Evolutionary conservation across 2,797 vertebrate genomes (phyloP), one percentile per base, ranked within the genome.

Genomic region (Brachyalestes nurse): DNA sequence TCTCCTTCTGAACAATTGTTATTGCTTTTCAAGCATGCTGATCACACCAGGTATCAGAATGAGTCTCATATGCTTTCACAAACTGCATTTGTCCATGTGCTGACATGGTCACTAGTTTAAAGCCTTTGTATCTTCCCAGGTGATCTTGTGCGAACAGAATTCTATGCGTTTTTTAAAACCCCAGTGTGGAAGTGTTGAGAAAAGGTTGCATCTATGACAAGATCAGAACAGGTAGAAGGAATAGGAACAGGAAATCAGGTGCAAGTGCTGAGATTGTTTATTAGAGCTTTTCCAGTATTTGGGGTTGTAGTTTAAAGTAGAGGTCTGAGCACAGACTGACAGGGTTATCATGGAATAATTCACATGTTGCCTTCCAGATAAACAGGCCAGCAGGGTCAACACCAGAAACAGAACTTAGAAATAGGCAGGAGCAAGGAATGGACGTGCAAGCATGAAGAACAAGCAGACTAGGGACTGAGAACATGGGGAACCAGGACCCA

Each of bases 1-100:
- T 19, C 13, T 55, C 49, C 34, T 38, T 74, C 53, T 6, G 21
- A 53, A 71, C 69, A 16, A 17, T 55, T 72, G 69, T 72, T 72
- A 51, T 71, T 51, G 13, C 21, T 70, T 49, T 47, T 25, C n/a
- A 25, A 49, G 69, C 25, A 17, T 71, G 12, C 69, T 71, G 69
- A 53, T 71, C 47, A 51, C 69, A 28, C 14, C 6, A 0, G 7
- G 25, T 17, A 38, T 34, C 25, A 28, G 47, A 72, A 6, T 9
- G 5, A 72, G 47, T 72, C 23, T 17, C 6, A 25, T 7, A 51
- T 28, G 34, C 34, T 71, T 25, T 53, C 49, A 51, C 21, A 49
- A 47, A 51, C 8, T 9, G 16, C 21, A 25, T 71, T 71, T 19
- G 13, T 53, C 7, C 6, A 8, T 19, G 49, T 34, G 25, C 25